Evolutionary conservation across 2,888 invertebrate genomes (phyloP).

Genomic region (Caenorhabditis drosophilae): DNA sequence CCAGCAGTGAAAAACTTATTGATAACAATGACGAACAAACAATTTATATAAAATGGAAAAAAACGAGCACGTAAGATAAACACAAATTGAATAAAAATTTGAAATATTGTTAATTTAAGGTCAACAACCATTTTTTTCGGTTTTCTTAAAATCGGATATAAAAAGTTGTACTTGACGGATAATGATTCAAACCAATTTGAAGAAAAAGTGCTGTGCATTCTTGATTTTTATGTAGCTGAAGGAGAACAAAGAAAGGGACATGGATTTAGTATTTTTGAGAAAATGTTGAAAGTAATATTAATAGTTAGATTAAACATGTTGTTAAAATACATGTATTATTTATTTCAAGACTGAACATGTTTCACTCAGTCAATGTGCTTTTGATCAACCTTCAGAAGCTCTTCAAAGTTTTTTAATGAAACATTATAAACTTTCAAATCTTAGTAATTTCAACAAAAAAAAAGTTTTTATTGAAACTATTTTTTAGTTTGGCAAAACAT

Average conservation of each 20-base stretch:
- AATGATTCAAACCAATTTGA: conserved; percentile 47
- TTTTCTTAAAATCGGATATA: conserved; percentile 85
- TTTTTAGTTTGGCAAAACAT: conserved; percentile 80
- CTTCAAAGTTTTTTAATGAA: conserved; percentile 84
- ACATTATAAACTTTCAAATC: conserved; percentile 78
- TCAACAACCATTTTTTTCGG: conserved; percentile 74
- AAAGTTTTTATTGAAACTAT: background rate
- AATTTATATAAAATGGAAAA: conserved; percentile 65
- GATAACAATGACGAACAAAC: conserved; percentile 62
- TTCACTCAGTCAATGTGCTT: conserved; percentile 75
- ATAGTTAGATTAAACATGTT: background rate
- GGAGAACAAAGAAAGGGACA: conserved; percentile 84
- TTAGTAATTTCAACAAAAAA: conserved; percentile 59
- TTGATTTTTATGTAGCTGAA: conserved; percentile 89
- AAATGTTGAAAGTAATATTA: conserved; percentile 80
- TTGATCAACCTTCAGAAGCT: conserved; percentile 90
- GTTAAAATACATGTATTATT: conserved; percentile 2
- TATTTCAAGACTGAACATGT: conserved; percentile 47
- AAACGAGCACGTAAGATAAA: conserved; percentile 25
- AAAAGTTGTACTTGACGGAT: conserved; percentile 78
- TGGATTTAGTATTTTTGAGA: conserved; percentile 84
- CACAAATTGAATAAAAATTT: too few relatives aligned
- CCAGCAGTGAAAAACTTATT: conserved; percentile 62
- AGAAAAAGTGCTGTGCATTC: conserved; percentile 80
- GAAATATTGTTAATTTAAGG: background rate